Conservation (phyloP, 2,797 vertebrate species). For the Iguana delicatissima region DNA sequence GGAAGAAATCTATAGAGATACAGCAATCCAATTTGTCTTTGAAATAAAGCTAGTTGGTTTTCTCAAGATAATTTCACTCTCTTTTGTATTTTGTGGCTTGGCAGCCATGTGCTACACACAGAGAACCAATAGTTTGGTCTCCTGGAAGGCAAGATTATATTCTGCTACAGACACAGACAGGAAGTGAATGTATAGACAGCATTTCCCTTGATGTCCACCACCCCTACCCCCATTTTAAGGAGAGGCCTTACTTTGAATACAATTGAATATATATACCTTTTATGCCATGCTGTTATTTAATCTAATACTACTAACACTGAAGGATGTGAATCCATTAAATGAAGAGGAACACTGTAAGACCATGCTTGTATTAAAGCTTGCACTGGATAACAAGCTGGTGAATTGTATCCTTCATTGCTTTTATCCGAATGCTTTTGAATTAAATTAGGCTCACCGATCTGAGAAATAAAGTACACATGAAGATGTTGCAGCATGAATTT, state of each 20-base stretch:
- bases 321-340: background rate
- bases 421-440: background rate
- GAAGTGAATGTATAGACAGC: slow-evolving; percentile 40
- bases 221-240: background rate
- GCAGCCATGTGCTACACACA: slow-evolving; percentile 43
- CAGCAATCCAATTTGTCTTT: slow-evolving; percentile 63
- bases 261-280: slow-evolving; percentile 52
- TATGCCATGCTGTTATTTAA: background rate
- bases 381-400: background rate
- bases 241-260: slow-evolving; percentile 47
- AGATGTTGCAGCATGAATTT: background rate
- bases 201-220: slow-evolving; percentile 13
- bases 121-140: slow-evolving; percentile 34
- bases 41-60: slow-evolving; percentile 69
- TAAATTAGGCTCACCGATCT: background rate
- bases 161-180: slow-evolving; percentile 52
- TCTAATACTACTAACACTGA: slow-evolving; percentile 37
- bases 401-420: background rate
- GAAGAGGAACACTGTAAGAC: background rate
- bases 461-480: too few species aligned
- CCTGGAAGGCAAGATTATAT: slow-evolving; percentile 55
- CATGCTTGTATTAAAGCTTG: background rate
- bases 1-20: slow-evolving; percentile 56
- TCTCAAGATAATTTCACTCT: slow-evolving; percentile 65
- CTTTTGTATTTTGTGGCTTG: slow-evolving; percentile 49